Conservation (phyloP, 1,140 invertebrate genomes). For the Gonatopus flavifemur region DNA sequence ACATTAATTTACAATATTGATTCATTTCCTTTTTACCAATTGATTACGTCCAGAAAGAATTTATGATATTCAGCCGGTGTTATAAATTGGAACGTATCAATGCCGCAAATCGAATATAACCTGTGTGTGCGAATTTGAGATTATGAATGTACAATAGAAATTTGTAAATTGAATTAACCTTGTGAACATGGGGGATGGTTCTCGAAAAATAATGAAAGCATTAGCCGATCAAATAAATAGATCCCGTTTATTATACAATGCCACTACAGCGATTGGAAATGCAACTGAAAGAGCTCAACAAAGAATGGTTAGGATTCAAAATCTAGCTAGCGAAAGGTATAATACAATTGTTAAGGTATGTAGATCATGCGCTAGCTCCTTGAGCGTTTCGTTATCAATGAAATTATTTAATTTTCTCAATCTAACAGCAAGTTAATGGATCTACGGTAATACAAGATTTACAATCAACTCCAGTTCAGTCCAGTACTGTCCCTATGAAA, state of each 20-base stretch:
- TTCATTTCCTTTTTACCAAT: too few relatives aligned
- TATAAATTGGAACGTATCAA: too few relatives aligned
- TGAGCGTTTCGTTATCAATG: background rate
- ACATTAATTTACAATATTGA: too few relatives aligned
- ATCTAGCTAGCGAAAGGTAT: constrained; percentile 36
- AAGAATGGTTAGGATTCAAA: constrained; percentile 36
- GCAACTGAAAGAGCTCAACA: constrained; percentile 34
- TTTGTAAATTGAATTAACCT: too few relatives aligned
- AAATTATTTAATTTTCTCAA: constrained; percentile 2
- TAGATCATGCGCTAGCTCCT: background rate
- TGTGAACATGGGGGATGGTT: constrained; percentile 36
- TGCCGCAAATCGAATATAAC: too few relatives aligned
- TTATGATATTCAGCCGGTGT: too few relatives aligned
- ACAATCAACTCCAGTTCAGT: constrained; percentile 26
- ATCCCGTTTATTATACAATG: constrained; percentile 30
- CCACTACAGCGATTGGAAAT: constrained; percentile 30
- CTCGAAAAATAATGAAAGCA: constrained; percentile 32
- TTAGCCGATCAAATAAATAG: constrained; percentile 32
- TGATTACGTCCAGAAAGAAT: too few relatives aligned
- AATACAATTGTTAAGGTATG: constrained; percentile 42
- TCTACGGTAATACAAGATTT: constrained; percentile 43
- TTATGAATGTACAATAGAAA: too few relatives aligned
- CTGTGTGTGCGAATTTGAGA: too few relatives aligned
- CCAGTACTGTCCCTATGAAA: constrained; percentile 34
- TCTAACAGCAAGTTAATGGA: constrained; percentile 41